These are phyloP conservation scores for Scolopax rusticola DNA, from an alignment of 2,797 vertebrate genomes.

Conservation along the genomic window DNA sequence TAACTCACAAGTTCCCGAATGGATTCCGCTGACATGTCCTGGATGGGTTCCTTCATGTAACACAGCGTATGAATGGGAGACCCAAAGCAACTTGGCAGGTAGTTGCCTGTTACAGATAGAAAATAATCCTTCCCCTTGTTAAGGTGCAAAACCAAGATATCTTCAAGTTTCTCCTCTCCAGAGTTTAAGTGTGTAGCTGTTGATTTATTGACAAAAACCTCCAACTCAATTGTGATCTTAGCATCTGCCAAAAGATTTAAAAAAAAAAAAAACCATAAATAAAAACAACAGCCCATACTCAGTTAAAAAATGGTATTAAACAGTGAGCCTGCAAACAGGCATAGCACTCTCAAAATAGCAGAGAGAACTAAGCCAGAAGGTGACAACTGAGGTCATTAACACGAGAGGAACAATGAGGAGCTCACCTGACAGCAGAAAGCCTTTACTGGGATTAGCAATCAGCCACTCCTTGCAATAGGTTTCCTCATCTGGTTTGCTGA, in stretches of 20 bases:
- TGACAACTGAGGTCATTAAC: not conserved
- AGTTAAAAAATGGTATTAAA: not conserved
- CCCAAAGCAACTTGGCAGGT: conserved; percentile 95
- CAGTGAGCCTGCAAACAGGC: not conserved
- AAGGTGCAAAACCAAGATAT: conserved; percentile 95
- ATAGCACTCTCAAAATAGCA: not conserved
- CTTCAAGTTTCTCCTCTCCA: conserved; percentile 90
- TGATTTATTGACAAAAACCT: conserved; percentile 94
- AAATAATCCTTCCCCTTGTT: conserved; percentile 96
- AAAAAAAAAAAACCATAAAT: not conserved
- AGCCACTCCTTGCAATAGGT: conserved; percentile 95
- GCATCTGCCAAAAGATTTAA: conserved; percentile 80
- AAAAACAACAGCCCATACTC: not conserved
- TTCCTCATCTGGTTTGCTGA: conserved; percentile 91
- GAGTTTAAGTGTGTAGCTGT: conserved; percentile 91
- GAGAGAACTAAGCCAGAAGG: not conserved
- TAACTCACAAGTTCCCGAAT: conserved; percentile 85
- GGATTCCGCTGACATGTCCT: conserved; percentile 86
- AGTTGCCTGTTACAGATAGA: conserved; percentile 92
- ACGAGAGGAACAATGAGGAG: not conserved
- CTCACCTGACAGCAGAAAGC: conserved; percentile 93
- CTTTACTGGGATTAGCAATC: conserved; percentile 88
- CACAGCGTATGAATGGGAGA: conserved; percentile 88
- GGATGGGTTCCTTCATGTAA: conserved; percentile 90
- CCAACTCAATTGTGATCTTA: conserved; percentile 88